Base-by-base conservation (phyloP, 1,140 invertebrate species). In the Cyphomyrmex costatus region DNA sequence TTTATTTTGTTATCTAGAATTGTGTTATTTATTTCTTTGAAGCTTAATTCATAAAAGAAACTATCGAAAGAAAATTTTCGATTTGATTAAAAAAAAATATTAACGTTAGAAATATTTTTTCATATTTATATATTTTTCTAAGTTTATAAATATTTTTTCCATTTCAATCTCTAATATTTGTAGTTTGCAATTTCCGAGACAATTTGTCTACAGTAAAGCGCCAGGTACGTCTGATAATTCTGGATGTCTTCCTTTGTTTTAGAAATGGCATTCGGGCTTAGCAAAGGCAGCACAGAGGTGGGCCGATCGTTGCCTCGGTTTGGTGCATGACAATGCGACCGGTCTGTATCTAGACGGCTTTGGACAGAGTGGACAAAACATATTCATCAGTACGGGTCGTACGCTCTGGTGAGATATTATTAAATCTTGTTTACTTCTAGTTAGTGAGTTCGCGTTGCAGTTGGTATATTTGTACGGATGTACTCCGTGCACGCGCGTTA, bases 351-450 rank as follows among this genome's bases (percentile, higher is more conserved):
- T 97, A 8, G 96, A 97, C 60, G 95, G 96, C 71, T 97, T 97
- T 86, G 97, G 97, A 24, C 94, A 96, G 42, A 98, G 97, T 92
- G 98, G 97, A 27, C 97, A 98, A 94, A 98, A 98, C 94, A 97
- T 98, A 79, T 98, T 98, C 92, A 97, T 98, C 19, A 96, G 97
- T n/a, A 97, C 97, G 4, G 96, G 97, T 73, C 96, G 97, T 95
- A 97, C 98, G 58, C 97, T 97, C 42, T 98, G 97, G 98, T 98
- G 95, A 96, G 95, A 93, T 88, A 77, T 60, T 71, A 46, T 70
- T 21, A 60, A 85, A 33, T 42, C 8, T 58, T 56, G 74, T 80
- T 71, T 61, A 61, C 71, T 58, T 65, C 53, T 78, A 63, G 82
- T 88, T 87, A 73, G 58, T 58, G 33, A 78, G 58, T 66, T 76